Percentiles rank a stretch among this genome's conserved stretches.
Conservation (phyloP, 1,140 invertebrate species). For the Uloborus diversus region DNA sequence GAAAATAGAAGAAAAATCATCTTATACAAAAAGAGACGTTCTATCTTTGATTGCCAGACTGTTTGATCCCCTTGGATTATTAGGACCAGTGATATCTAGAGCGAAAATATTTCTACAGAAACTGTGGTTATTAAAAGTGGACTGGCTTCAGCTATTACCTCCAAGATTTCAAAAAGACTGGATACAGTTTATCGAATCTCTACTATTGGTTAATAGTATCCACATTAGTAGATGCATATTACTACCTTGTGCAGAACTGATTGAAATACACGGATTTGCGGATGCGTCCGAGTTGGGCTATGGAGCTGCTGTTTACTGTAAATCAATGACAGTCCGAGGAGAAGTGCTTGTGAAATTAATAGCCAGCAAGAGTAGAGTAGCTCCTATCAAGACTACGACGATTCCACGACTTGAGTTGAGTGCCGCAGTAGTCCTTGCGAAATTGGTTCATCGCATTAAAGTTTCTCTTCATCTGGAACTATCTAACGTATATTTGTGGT, state of each 20-base stretch:
- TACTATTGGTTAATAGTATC: background rate
- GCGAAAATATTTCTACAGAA: slow-evolving; percentile 66
- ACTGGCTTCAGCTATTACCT: background rate
- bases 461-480: background rate
- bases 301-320: slow-evolving; percentile 64
- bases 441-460: background rate
- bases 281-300: slow-evolving; percentile 65
- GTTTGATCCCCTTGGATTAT: slow-evolving; percentile 67
- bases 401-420: slow-evolving; percentile 7
- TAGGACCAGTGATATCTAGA: slow-evolving; percentile 62
- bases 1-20: no score
- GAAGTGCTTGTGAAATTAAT: background rate
- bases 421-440: background rate
- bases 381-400: background rate
- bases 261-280: slow-evolving; percentile 64
- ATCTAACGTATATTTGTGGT: slow-evolving; percentile 26
- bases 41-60: slow-evolving; percentile 58
- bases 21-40: slow-evolving; percentile 6
- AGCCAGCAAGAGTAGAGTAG: background rate
- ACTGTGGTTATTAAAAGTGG: slow-evolving; percentile 12
- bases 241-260: background rate
- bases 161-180: background rate
- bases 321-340: background rate
- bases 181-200: background rate
- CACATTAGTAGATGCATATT: slow-evolving; percentile 25